Percentiles rank a stretch among this genome's conserved stretches.
phyloP scores from a whole-genome alignment of 2,888 invertebrate species.

The Nephrotoma flavescens region DNA sequence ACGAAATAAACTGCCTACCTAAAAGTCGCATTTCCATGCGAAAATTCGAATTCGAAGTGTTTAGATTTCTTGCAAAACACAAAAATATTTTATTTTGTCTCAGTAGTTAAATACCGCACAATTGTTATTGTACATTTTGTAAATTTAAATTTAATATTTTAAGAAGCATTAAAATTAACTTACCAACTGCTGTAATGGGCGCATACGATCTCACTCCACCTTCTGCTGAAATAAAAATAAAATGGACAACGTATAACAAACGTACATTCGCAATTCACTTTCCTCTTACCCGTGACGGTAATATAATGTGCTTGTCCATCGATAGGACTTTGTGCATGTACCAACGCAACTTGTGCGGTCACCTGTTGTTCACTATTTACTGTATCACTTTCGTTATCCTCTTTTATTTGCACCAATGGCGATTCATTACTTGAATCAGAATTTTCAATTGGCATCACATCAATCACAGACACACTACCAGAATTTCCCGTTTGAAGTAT shows the following conservation, averaged over 20 bases:
- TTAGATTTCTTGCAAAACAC: too few relatives aligned
- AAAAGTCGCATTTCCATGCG: too few relatives aligned
- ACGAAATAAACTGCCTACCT: too few relatives aligned
- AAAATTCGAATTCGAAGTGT: too few relatives aligned
- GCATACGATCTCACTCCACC: constrained; percentile 10
- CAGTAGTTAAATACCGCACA: too few relatives aligned
- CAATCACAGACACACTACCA: constrained; percentile 22
- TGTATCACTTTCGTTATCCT: constrained; percentile 11
- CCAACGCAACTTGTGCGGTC: constrained; percentile 27
- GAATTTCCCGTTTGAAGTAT: constrained; percentile 18
- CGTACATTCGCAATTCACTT: not conserved
- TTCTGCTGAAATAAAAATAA: constrained; percentile 7
- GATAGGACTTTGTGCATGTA: constrained; percentile 21
- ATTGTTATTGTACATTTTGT: too few relatives aligned
- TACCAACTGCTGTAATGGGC: constrained; percentile 11
- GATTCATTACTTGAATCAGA: constrained; percentile 26
- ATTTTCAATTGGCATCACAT: constrained; percentile 28
- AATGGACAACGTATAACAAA: not conserved
- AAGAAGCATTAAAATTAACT: not conserved
- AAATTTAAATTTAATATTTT: too few relatives aligned
- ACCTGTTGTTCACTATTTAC: constrained; percentile 21
- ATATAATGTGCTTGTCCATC: constrained; percentile 25
- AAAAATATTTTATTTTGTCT: too few relatives aligned
- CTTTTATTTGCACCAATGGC: constrained; percentile 10
- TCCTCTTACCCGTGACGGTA: constrained; percentile 25